phyloP scores from a whole-genome alignment of 2,888 invertebrate genomes.

The Drosophila meridiana region DNA sequence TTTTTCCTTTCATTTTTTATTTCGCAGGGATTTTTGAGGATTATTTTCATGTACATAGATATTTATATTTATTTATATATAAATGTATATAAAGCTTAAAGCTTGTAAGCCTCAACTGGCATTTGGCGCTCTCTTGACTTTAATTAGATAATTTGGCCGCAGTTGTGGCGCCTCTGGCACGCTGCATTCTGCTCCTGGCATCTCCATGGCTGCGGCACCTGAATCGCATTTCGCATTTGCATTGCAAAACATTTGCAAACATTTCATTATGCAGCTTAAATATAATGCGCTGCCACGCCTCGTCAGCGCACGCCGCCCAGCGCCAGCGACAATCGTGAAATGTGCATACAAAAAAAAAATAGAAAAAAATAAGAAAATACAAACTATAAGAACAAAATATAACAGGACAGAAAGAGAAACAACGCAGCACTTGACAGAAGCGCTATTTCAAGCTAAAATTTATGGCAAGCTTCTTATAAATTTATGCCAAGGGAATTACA shows the following conservation, averaged over 20 bases:
- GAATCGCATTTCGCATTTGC: slow-evolving; percentile 50
- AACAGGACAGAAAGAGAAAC: background rate
- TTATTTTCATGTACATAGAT: slow-evolving; percentile 49
- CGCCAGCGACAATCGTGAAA: slow-evolving; percentile 29
- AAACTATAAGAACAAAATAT: background rate
- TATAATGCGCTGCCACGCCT: slow-evolving; percentile 47
- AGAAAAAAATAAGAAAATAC: background rate
- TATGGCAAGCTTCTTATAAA: slow-evolving; percentile 51
- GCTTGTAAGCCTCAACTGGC: slow-evolving; percentile 56
- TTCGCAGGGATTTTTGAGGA: slow-evolving; percentile 35
- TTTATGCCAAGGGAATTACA: slow-evolving; percentile 47
- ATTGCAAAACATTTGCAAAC: slow-evolving; percentile 73
- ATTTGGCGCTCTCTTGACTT: slow-evolving; percentile 42
- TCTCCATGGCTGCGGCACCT: slow-evolving; percentile 24
- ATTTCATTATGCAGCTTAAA: slow-evolving; percentile 72
- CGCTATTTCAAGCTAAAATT: slow-evolving; percentile 48
- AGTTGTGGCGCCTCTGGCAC: slow-evolving; percentile 3
- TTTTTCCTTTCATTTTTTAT: slow-evolving; percentile 6
- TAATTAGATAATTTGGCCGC: slow-evolving; percentile 69
- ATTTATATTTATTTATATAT: too few species aligned
- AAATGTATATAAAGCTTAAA: slow-evolving; percentile 27
- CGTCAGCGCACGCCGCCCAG: slow-evolving; percentile 20
- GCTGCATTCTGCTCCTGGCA: slow-evolving; percentile 7
- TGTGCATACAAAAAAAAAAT: slow-evolving; percentile 17
- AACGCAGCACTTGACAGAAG: slow-evolving; percentile 45